These are phyloP conservation scores for Poecilia wingei DNA, from an alignment of 2,797 vertebrate species.

Conservation along the genomic window DNA sequence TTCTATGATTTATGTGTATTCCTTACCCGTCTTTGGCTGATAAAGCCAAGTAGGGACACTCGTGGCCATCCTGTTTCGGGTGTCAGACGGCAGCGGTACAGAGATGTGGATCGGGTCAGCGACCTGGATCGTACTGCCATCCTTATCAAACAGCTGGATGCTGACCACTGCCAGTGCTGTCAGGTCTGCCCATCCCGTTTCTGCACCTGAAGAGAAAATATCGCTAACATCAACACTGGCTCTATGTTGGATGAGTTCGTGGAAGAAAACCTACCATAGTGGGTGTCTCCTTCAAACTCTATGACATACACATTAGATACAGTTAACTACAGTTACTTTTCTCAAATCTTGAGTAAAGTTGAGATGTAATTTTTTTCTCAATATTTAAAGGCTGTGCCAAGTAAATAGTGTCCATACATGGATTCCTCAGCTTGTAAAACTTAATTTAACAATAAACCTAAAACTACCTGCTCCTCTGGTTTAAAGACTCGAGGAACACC, in stretches of 20 bases:
- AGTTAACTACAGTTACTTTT: background rate
- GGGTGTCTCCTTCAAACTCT: background rate
- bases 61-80: constrained; percentile 82
- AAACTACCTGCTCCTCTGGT: background rate
- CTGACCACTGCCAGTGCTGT: constrained; percentile 89
- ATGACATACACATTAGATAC: background rate
- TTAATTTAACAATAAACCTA: background rate
- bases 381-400: background rate
- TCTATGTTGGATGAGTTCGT: background rate
- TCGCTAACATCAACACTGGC: background rate
- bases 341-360: too few species aligned
- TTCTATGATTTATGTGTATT: background rate
- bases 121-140: constrained; percentile 87
- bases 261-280: background rate
- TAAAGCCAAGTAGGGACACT: constrained; percentile 92
- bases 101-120: constrained; percentile 89
- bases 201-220: constrained; percentile 73
- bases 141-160: constrained; percentile 88
- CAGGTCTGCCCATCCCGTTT: constrained; percentile 90
- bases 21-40: constrained; percentile 87
- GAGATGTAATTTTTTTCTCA: background rate
- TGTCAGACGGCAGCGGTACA: constrained; percentile 87
- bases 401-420: background rate
- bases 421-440: background rate
- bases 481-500: background rate